phyloP scores from a whole-genome alignment of 1,140 invertebrate genomes.

The Listronotus oregonensis region DNA sequence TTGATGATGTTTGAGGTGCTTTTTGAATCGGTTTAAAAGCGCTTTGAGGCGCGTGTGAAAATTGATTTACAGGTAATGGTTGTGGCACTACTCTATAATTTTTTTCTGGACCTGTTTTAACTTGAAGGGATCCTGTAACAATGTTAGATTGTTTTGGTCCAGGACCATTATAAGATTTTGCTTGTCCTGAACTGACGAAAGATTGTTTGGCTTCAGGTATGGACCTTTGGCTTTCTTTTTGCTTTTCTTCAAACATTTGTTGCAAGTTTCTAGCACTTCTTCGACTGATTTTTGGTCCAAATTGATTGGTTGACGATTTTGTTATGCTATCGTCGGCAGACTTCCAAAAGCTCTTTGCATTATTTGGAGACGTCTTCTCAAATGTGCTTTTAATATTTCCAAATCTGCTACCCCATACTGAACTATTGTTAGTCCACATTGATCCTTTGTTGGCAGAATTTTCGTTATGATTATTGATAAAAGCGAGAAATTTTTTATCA shows the following conservation, averaged over 20 bases:
- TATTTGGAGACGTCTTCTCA: constrained; percentile 60
- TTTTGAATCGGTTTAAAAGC: constrained; percentile 65
- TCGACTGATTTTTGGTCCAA: constrained; percentile 54
- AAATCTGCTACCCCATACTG: constrained; percentile 66
- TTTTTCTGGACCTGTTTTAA: constrained; percentile 50
- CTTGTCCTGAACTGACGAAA: not conserved
- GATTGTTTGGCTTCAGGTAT: not conserved
- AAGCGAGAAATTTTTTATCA: constrained; percentile 81
- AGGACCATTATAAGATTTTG: not conserved
- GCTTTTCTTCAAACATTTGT: constrained; percentile 55
- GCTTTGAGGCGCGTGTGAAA: constrained; percentile 73
- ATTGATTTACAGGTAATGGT: constrained; percentile 67
- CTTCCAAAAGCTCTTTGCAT: constrained; percentile 64
- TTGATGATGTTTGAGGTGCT: constrained; percentile 17
- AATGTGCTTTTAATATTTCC: constrained; percentile 86
- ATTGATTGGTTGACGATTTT: constrained; percentile 38
- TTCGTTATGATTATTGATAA: constrained; percentile 76
- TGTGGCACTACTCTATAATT: constrained; percentile 57
- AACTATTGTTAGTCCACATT: constrained; percentile 51
- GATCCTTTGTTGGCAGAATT: constrained; percentile 48
- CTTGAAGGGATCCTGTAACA: constrained; percentile 57
- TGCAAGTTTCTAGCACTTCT: constrained; percentile 54
- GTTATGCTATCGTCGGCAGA: constrained; percentile 56
- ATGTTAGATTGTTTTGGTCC: constrained; percentile 42
- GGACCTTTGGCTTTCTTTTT: constrained; percentile 51